Evolutionary conservation across 2,888 invertebrate genomes (phyloP), one percentile per base, ranked within the genome.

Genomic region (Gastracanthus pulcherrimus): DNA sequence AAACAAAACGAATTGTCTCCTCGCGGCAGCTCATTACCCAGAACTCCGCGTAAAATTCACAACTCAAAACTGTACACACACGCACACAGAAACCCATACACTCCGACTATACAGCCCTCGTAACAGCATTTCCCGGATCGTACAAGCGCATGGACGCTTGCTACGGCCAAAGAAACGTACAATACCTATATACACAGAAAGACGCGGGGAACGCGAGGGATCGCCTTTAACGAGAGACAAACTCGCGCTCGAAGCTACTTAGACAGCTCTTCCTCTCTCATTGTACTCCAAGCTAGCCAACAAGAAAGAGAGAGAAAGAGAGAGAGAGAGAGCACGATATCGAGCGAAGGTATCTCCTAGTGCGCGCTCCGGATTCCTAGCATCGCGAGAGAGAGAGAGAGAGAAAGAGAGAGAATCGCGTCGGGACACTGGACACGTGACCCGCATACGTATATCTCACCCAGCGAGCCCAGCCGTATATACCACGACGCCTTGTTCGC

Each of bases 341-440:
- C 84, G 84, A 79, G 76, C 76, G 82, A 77, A 86, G 77, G 81
- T 82, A 84, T 85, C 85, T 80, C 80, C 76, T 64, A 45, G 79
- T 83, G 85, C 81, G 83, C 84, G 85, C 84, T 82, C 83, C 86
- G 87, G 86, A 87, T 86, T 85, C 83, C 80, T 84, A 69, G 60
- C 34, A 60, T 29, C n/a, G 60, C n/a, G 34, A 6, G 60, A 3
- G n/a, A 13, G 11, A 13, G 80, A 75, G 51, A 45, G 82, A 80
- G 69, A 29, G 76, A 67, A 36, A 51, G 38, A 16, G 51, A 60
- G 51, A 77, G 77, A 82, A 81, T 71, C 84, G 82, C 85, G 84
- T 84, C 86, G 84, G 87, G 88, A 87, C 89, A 86, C 83, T 82
- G 88, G 89, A 89, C 89, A 89, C 89, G 89, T 89, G 89, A 89